phyloP scores from a whole-genome alignment of 1,140 invertebrate genomes.

The Sitodiplosis mosellana region DNA sequence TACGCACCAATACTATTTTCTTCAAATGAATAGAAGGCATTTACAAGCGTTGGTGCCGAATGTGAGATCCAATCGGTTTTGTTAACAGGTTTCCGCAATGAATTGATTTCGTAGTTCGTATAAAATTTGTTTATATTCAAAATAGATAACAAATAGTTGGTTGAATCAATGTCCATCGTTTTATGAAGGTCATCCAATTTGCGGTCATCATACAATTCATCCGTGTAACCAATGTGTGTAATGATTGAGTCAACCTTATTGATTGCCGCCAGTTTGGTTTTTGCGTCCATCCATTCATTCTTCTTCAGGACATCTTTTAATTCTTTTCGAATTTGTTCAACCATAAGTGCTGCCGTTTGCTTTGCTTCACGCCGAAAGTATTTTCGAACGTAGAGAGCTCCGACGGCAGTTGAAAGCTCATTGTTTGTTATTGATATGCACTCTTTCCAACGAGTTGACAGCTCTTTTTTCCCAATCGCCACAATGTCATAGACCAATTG shows the following conservation, averaged over 20 bases:
- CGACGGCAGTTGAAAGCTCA: constrained; percentile 34
- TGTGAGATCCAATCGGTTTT: constrained; percentile 48
- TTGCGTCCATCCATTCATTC: constrained; percentile 48
- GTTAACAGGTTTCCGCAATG: constrained; percentile 39
- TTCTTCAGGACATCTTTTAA: constrained; percentile 34
- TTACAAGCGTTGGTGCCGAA: constrained; percentile 42
- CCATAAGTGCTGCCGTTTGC: constrained; percentile 41
- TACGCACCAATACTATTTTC: constrained; percentile 45
- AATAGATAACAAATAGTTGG: constrained; percentile 35
- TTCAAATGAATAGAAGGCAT: constrained; percentile 44
- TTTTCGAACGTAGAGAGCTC: constrained; percentile 34
- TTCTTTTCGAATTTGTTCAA: constrained; percentile 37
- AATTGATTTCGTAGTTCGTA: constrained; percentile 36
- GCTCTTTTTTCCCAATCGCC: constrained; percentile 31
- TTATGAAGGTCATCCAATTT: constrained; percentile 29
- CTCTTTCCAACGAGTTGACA: constrained; percentile 36
- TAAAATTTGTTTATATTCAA: constrained; percentile 38
- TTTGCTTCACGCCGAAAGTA: constrained; percentile 33
- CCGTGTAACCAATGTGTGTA: constrained; percentile 35
- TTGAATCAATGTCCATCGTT: constrained; percentile 27
- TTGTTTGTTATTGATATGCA: constrained; percentile 30
- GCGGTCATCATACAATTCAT: constrained; percentile 33
- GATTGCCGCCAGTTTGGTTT: constrained; percentile 31
- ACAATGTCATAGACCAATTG: constrained; percentile 33
- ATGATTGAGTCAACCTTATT: constrained; percentile 32